phyloP scores from a whole-genome alignment of 1,140 invertebrate species.

The Maniola jurtina region DNA sequence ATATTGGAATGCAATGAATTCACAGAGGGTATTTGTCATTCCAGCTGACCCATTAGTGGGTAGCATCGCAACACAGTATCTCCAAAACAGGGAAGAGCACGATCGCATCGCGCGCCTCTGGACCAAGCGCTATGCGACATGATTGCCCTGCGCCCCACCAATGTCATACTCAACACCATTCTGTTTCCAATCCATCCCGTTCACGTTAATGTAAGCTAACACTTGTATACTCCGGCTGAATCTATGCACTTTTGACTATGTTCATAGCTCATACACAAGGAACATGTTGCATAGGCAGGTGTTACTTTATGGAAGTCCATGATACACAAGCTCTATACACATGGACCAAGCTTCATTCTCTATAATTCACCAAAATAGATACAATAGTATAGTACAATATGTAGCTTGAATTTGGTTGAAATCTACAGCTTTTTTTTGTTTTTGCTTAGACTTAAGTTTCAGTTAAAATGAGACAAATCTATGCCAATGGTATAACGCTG shows the following conservation, averaged over 20 bases:
- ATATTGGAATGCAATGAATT: not conserved
- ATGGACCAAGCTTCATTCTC: too few relatives aligned
- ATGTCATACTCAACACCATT: constrained; percentile 66
- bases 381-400: too few relatives aligned
- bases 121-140: constrained; percentile 98
- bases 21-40: constrained; percentile 43
- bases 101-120: constrained; percentile 98
- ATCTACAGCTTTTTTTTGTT: too few relatives aligned
- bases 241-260: constrained; percentile 38
- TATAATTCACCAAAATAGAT: too few relatives aligned
- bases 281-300: not conserved
- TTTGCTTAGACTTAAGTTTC: too few relatives aligned
- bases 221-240: constrained; percentile 37
- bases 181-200: constrained; percentile 68
- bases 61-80: constrained; percentile 98
- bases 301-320: not conserved
- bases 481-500: too few relatives aligned
- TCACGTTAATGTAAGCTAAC: constrained; percentile 65
- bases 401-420: too few relatives aligned
- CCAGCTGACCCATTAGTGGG: constrained; percentile 97
- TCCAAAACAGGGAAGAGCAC: constrained; percentile 98
- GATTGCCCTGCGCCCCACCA: constrained; percentile 75
- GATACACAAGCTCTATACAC: too few relatives aligned
- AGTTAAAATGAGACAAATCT: too few relatives aligned
- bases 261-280: not conserved